phyloP scores from a whole-genome alignment of 30 jellyfish, hydroid and myxozoan species.

The Sanderia malayensis region DNA sequence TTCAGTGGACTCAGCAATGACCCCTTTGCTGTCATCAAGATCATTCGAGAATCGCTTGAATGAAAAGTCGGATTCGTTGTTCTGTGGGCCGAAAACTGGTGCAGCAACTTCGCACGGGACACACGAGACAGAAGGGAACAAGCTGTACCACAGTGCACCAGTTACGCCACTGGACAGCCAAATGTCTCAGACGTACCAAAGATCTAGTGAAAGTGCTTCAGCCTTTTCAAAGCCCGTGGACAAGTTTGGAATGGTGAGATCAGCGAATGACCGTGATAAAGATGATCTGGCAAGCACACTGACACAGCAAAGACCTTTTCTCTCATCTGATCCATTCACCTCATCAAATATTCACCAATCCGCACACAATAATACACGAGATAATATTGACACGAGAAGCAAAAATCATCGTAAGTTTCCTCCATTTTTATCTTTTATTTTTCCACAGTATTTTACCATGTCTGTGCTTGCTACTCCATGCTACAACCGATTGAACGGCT shows the following conservation, averaged over 20 bases:
- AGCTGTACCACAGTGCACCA: conserved; percentile 1
- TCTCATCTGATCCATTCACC: background rate
- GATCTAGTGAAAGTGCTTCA: background rate
- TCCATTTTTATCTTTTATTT: too few relatives aligned
- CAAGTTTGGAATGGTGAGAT: background rate
- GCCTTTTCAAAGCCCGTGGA: conserved; percentile 2
- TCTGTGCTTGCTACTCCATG: too few relatives aligned
- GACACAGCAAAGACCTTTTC: too few relatives aligned
- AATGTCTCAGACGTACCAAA: background rate
- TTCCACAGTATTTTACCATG: too few relatives aligned
- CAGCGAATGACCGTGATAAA: background rate
- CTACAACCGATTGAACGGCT: too few relatives aligned
- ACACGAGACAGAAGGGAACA: background rate
- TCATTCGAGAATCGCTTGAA: background rate
- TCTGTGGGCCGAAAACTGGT: background rate
- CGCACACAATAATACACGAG: background rate
- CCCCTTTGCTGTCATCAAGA: background rate
- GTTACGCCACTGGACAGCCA: background rate
- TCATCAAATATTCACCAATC: background rate
- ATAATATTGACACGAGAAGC: background rate
- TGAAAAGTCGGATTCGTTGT: background rate
- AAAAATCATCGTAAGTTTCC: background rate
- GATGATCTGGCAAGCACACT: too few relatives aligned
- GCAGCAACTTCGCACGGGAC: background rate
- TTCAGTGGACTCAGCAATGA: background rate